These are phyloP conservation scores for Autographa pulchrina DNA, from an alignment of 2,888 invertebrate species.

Conservation along the genomic window DNA sequence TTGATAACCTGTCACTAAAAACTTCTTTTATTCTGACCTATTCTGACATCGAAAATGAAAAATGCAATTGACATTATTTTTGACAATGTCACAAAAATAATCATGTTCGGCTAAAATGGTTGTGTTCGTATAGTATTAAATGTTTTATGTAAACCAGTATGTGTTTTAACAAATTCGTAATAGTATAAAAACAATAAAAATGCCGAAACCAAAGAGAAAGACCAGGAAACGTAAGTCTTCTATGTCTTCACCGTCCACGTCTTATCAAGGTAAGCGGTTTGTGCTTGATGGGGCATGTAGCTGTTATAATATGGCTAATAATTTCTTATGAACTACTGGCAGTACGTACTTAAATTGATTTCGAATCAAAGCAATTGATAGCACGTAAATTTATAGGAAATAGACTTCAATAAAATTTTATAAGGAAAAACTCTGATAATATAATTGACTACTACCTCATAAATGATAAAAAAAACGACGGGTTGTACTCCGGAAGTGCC, in stretches of 20 bases:
- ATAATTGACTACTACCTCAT: too few relatives aligned
- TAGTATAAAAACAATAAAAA: background rate
- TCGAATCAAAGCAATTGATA: too few relatives aligned
- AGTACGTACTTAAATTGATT: too few relatives aligned
- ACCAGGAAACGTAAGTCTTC: background rate
- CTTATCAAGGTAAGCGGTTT: background rate
- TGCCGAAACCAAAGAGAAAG: background rate
- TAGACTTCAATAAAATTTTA: too few relatives aligned
- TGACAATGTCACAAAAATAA: constrained; percentile 1
- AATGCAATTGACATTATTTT: background rate
- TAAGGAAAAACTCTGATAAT: too few relatives aligned
- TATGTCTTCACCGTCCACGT: background rate
- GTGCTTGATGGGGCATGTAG: background rate
- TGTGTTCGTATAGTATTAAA: background rate
- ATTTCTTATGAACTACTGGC: too few relatives aligned
- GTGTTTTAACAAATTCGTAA: background rate
- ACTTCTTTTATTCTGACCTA: background rate
- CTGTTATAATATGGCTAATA: too few relatives aligned
- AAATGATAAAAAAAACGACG: too few relatives aligned
- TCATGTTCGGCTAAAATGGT: background rate
- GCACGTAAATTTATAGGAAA: too few relatives aligned
- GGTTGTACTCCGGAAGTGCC: too few relatives aligned
- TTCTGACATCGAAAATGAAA: background rate
- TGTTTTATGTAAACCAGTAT: background rate
- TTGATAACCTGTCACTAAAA: too few relatives aligned